A percentile compares a stretch with the other conserved stretches of the same genome.
Conservation (phyloP, 2,113 vertebrate genomes). For the Eurystomus gularis region DNA sequence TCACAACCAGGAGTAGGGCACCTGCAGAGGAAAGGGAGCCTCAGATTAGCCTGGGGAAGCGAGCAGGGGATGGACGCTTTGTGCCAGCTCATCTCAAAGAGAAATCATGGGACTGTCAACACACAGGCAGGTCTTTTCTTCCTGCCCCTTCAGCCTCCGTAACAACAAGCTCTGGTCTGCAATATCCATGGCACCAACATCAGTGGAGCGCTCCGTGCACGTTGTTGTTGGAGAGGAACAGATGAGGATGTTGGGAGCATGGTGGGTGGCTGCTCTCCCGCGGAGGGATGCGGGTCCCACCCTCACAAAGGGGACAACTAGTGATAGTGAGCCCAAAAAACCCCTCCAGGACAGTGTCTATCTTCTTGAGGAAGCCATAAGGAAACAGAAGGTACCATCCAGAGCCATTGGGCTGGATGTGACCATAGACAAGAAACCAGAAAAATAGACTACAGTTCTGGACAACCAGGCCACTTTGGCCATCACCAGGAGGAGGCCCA, state of each 20-base stretch:
- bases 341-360: background rate
- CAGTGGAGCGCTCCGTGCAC: fast-evolving
- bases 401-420: background rate
- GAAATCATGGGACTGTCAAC: background rate
- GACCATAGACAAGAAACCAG: background rate
- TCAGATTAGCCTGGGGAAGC: background rate
- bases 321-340: background rate
- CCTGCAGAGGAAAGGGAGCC: conserved; percentile 62
- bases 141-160: background rate
- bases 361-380: background rate
- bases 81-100: background rate
- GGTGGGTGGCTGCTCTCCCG: background rate
- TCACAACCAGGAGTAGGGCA: conserved; percentile 86
- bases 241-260: fast-evolving
- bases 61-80: background rate
- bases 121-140: background rate
- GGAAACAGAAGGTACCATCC: background rate
- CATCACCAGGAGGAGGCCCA: background rate
- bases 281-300: fast-evolving
- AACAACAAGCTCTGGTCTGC: background rate
- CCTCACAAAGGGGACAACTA: background rate
- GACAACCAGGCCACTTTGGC: fast-evolving
- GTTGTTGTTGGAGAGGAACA: background rate
- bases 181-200: fast-evolving
- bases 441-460: background rate